Conservation (phyloP, 2,888 invertebrate species). For the Chironomus riparius region DNA sequence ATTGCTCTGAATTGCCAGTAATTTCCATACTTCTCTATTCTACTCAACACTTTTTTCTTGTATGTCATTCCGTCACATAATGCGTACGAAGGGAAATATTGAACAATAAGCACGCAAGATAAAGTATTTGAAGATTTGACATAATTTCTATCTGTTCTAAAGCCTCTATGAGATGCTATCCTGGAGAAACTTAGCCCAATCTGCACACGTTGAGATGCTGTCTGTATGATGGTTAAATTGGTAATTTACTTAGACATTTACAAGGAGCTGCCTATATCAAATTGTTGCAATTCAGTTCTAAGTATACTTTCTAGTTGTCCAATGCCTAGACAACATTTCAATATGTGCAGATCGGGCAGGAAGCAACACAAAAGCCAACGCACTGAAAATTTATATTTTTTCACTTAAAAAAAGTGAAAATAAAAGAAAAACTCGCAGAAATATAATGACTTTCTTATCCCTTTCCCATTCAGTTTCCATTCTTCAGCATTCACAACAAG, state of each 20-base stretch:
- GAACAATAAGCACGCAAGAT: too few relatives aligned
- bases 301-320: too few relatives aligned
- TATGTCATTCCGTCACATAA: neutral
- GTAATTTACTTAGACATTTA: too few relatives aligned
- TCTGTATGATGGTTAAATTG: too few relatives aligned
- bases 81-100: neutral
- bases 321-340: too few relatives aligned
- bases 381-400: neutral
- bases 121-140: neutral
- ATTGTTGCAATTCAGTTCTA: too few relatives aligned
- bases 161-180: neutral
- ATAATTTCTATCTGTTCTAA: neutral
- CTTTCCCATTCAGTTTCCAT: neutral
- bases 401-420: neutral
- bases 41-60: too few relatives aligned
- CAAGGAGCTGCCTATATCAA: too few relatives aligned
- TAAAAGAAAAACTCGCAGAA: neutral
- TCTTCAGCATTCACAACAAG: neutral
- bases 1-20: neutral
- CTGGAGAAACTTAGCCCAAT: neutral
- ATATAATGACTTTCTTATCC: constrained; percentile 4
- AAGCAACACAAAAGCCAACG: too few relatives aligned
- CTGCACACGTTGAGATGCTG: too few relatives aligned
- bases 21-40: neutral
- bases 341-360: too few relatives aligned